A percentile compares a stretch with the other conserved stretches of the same genome.
phyloP scores from a whole-genome alignment of 92 coral and sea anemone genomes.

The Umimayanthus kanabou region DNA sequence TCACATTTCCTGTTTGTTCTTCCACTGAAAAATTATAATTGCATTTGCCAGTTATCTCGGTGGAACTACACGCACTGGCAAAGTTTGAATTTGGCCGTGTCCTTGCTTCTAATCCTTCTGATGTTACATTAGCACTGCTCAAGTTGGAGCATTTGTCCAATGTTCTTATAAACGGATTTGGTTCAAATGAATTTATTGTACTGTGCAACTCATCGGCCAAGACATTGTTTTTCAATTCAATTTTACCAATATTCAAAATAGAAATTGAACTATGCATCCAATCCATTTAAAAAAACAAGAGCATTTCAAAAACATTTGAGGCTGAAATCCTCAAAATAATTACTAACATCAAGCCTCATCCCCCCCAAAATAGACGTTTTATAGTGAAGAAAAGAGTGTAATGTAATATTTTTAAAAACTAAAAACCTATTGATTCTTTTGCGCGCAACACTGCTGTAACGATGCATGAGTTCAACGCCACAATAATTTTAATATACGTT shows the following conservation, averaged over 20 bases:
- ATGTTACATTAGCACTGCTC: background rate
- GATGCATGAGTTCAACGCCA: too few species aligned
- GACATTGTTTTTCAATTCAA: background rate
- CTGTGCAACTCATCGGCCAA: background rate
- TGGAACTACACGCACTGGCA: background rate
- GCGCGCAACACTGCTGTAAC: too few species aligned
- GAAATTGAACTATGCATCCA: too few species aligned
- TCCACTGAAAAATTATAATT: background rate
- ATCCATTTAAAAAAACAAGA: too few species aligned
- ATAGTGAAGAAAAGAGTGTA: too few species aligned
- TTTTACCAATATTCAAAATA: background rate
- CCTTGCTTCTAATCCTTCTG: background rate
- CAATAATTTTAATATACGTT: too few species aligned
- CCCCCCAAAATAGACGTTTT: too few species aligned
- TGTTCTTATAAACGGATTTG: background rate
- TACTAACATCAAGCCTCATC: too few species aligned
- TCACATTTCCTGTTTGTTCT: background rate
- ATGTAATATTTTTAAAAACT: too few species aligned
- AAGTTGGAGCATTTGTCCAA: background rate
- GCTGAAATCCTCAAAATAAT: too few species aligned
- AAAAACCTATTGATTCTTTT: too few species aligned
- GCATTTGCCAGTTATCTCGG: background rate
- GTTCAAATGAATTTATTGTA: background rate
- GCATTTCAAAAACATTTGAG: too few species aligned
- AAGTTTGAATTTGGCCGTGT: background rate